Conservation (phyloP, 2,797 vertebrate species). For the Cichlasoma orientale region DNA sequence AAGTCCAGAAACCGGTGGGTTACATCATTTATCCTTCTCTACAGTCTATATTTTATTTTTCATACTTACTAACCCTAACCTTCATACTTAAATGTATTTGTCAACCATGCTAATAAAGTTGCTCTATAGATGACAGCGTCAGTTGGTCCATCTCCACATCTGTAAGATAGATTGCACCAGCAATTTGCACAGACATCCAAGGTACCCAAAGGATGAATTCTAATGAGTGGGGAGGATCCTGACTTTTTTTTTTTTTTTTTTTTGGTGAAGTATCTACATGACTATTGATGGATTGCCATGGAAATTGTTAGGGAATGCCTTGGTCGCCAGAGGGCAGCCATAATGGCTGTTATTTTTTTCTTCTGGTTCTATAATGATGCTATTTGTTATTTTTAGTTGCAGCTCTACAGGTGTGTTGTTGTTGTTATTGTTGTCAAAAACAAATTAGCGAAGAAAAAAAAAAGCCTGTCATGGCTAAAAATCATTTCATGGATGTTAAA, state of each 20-base stretch:
- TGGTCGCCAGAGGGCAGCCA: background rate
- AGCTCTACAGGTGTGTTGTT: background rate
- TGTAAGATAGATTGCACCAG: background rate
- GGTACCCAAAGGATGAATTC: background rate
- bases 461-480: constrained; percentile 8
- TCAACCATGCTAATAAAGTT: background rate
- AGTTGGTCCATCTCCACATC: background rate
- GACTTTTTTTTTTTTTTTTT: background rate
- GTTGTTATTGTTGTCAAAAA: background rate
- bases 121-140: no score
- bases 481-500: constrained; percentile 21
- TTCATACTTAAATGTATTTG: background rate
- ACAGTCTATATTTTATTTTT: no score
- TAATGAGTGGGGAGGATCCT: background rate
- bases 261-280: background rate
- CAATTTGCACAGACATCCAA: background rate
- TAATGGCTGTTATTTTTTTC: background rate
- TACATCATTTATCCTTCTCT: background rate
- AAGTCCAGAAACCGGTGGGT: background rate
- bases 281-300: background rate
- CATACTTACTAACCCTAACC: background rate
- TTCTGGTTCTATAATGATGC: background rate
- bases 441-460: background rate
- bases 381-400: background rate
- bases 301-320: background rate